Base-by-base conservation (phyloP, 2,888 invertebrate genomes). In the Atherix ibis region DNA sequence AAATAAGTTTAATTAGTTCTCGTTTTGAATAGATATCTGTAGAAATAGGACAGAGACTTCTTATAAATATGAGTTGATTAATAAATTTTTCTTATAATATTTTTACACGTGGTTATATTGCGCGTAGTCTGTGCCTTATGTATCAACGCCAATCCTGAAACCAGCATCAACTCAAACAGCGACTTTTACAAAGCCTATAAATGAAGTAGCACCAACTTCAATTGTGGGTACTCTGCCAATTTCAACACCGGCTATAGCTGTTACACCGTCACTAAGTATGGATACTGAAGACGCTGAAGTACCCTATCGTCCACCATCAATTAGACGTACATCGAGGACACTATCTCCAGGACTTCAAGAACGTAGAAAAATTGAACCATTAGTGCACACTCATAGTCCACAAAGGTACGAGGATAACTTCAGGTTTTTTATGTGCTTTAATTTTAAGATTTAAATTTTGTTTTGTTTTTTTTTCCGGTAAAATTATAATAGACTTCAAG, bases 211-310 rank as follows among this genome's bases (percentile, higher is more conserved):
- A 9, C 44, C 45, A 16, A 27, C 29, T 9, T 26, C 39, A 5
- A 36, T 8, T 42, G 15, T 18, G 6, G 31, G 13, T n/a, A 31
- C 27, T 4, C 32, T 26, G 27, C 39, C 53, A 8, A 71, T 72
- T 43, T 63, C 68, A 9, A 71, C 72, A 38, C 70, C 71, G 6
- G 70, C 71, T 4, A 71, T 72, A 39, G 70, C 71, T 5, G 70
- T 72, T 4, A 72, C 70, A 26, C 68, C 71, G 58, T 44, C 56
- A 62, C 38, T 62, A 61, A 50, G 62, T 50, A 44, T 65, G 56
- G 54, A 65, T 60, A 31, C 24, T 5, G 34, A 41, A 6, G 35
- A 41, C 16, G 27, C 39, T 28, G 34, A 38, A 18, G 32, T 56
- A 62, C 43, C 60, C 58, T 63, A 35, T 59, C 63, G 29, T 27